Conservation (phyloP, 2,888 invertebrate species). For the Sarcophaga rosellei region DNA sequence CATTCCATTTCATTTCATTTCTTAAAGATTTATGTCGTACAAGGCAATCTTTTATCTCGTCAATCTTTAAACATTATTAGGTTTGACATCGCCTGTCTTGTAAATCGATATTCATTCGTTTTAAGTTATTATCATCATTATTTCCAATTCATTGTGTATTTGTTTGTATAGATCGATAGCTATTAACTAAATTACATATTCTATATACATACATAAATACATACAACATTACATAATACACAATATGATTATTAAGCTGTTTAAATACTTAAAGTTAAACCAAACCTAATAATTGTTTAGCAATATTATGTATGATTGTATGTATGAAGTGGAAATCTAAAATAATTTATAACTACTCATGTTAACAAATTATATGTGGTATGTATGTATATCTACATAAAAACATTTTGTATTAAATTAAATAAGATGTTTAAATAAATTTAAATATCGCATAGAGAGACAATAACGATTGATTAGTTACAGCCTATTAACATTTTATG, state of each 20-base stretch:
- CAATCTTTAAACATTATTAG: background rate
- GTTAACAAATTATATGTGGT: slow-evolving; percentile 45
- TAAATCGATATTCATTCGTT: slow-evolving; percentile 41
- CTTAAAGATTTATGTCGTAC: background rate
- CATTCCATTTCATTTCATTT: background rate
- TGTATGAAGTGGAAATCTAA: background rate
- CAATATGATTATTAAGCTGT: background rate
- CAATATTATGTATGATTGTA: background rate
- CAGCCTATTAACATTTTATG: slow-evolving; percentile 26
- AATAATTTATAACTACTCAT: slow-evolving; percentile 41
- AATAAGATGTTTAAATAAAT: slow-evolving; percentile 12
- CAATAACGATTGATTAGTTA: slow-evolving; percentile 45
- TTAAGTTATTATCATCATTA: background rate
- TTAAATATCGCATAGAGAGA: slow-evolving; percentile 1
- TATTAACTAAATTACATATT: slow-evolving; percentile 21
- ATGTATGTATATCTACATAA: too few relatives aligned
- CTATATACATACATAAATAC: background rate
- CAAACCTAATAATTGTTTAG: background rate
- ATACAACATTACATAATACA: background rate
- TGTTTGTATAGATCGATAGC: background rate
- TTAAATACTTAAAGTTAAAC: background rate
- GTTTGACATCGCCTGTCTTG: slow-evolving; percentile 21
- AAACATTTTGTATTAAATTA: slow-evolving; percentile 10
- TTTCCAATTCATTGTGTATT: slow-evolving; percentile 17
- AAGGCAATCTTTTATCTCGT: background rate